Conservation (phyloP, 2,888 invertebrate species). For the Mesorhabditis spiculigera region DNA sequence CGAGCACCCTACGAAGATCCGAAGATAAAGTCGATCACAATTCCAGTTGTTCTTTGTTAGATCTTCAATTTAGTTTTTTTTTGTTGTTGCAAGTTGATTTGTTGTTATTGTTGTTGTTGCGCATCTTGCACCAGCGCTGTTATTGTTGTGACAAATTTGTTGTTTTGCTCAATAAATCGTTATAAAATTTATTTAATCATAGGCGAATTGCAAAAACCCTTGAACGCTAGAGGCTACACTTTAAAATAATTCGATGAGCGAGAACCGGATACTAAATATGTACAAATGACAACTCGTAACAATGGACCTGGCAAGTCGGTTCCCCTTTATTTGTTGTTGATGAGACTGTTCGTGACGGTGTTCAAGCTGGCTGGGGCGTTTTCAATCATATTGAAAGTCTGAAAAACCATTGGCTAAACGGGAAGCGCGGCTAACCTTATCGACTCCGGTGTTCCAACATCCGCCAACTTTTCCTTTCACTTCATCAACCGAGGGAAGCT, state of each 20-base stretch:
- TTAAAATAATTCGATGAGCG: no score
- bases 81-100: not conserved
- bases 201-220: no score
- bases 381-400: conserved; percentile 42
- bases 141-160: not conserved
- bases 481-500: conserved; percentile 46
- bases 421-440: conserved; percentile 25
- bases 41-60: not conserved
- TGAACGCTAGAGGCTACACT: no score
- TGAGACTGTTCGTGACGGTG: conserved; percentile 43
- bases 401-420: conserved; percentile 12
- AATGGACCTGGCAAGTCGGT: no score
- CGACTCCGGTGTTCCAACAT: conserved; percentile 46
- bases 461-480: conserved; percentile 44
- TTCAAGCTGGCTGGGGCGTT: conserved; percentile 41
- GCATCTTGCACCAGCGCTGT: not conserved
- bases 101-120: not conserved
- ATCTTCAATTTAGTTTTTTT: not conserved
- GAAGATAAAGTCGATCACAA: not conserved
- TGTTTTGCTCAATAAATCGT: not conserved
- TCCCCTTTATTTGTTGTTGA: conserved; percentile 35
- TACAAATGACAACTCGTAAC: not conserved
- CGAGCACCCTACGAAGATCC: conserved; percentile 28
- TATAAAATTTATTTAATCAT: no score
- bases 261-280: not conserved